Percentiles rank a stretch among this genome's conserved stretches.
Conservation (phyloP, 2,113 vertebrate genomes). For the Brachionichthys hirsutus region DNA sequence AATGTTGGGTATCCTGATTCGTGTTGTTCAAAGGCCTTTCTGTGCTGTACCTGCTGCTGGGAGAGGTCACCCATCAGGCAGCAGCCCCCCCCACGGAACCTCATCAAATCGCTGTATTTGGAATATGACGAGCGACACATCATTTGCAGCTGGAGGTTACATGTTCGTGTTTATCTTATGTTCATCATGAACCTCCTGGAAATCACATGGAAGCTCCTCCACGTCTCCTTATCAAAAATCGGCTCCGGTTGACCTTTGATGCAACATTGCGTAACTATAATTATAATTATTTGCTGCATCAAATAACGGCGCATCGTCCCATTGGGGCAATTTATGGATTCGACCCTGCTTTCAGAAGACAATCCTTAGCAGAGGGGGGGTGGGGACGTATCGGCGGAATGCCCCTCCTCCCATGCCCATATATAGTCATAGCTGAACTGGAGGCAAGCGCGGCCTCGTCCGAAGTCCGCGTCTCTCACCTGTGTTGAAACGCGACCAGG, state of each 20-base stretch:
- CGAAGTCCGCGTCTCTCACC: conserved; percentile 76
- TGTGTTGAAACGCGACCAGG: conserved; percentile 81
- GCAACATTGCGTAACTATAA: neutral
- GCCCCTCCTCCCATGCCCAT: conserved; percentile 77
- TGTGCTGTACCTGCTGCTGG: no score
- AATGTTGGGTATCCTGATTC: no score
- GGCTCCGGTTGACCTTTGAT: conserved; percentile 16
- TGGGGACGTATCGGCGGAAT: conserved; percentile 14
- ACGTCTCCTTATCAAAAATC: conserved; percentile 14
- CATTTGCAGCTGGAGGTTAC: neutral
- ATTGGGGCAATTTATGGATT: conserved; percentile 36
- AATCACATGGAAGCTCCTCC: neutral
- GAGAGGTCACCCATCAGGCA: no score
- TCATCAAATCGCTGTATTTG: conserved; percentile 7
- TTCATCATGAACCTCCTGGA: neutral
- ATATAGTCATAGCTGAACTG: conserved; percentile 70
- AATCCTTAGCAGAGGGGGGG: conserved; percentile 7
- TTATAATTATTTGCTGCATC: neutral
- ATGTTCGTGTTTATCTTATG: neutral
- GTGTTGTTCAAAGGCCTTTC: no score
- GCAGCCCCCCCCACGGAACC: conserved; percentile 10
- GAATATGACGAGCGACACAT: neutral
- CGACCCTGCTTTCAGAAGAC: conserved; percentile 43
- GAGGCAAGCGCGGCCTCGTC: conserved; percentile 59
- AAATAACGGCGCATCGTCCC: neutral